Evolutionary conservation across 2,888 invertebrate genomes (phyloP).

Genomic region (Campaea margaritaria): DNA sequence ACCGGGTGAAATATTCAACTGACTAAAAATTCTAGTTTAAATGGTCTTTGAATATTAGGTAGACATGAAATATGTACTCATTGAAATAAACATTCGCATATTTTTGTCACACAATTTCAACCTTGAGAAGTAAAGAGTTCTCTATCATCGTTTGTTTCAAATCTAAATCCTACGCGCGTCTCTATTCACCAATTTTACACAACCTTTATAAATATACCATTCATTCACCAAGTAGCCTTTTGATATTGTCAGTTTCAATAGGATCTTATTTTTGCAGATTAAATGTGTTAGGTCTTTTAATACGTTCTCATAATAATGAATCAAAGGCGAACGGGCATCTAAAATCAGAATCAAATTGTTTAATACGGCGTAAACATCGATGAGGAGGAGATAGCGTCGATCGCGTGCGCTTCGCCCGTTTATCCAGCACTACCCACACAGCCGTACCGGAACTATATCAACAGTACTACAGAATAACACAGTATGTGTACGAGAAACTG

Average conservation of each 20-base stretch:
- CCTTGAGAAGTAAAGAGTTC: neutral
- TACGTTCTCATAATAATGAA: slow-evolving; percentile 46
- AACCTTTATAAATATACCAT: too few species aligned
- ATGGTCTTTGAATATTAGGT: too few species aligned
- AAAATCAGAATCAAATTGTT: slow-evolving; percentile 81
- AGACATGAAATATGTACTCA: too few species aligned
- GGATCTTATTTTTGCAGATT: too few species aligned
- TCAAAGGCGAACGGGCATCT: slow-evolving; percentile 58
- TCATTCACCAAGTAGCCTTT: too few species aligned
- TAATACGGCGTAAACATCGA: slow-evolving; percentile 80
- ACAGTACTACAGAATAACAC: slow-evolving; percentile 12
- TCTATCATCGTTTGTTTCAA: too few species aligned
- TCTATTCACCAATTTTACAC: too few species aligned
- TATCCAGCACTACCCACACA: slow-evolving; percentile 60
- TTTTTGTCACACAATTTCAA: too few species aligned
- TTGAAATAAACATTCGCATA: too few species aligned
- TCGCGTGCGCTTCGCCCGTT: slow-evolving; percentile 75
- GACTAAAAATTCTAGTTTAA: neutral
- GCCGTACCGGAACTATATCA: slow-evolving; percentile 24
- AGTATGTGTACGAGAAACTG: slow-evolving; percentile 16
- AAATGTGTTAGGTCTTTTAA: slow-evolving; percentile 25
- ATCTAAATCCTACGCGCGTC: too few species aligned
- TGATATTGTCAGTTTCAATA: too few species aligned
- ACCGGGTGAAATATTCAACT: neutral
- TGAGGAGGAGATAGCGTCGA: slow-evolving; percentile 70